Evolutionary conservation across 1,140 invertebrate genomes (phyloP), one percentile per base, ranked within the genome.

Genomic region (Arctopsyche grandis): DNA sequence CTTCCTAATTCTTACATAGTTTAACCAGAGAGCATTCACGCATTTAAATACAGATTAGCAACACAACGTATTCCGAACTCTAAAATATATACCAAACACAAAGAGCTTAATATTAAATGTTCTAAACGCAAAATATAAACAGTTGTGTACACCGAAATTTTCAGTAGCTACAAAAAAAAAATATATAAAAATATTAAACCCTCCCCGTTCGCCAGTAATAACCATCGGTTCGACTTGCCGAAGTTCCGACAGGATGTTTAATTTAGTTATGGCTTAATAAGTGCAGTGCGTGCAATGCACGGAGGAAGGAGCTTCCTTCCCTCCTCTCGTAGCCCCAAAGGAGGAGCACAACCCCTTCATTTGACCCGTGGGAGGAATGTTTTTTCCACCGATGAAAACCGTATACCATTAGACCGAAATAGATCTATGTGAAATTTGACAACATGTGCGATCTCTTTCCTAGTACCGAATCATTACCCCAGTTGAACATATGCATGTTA

Each of bases 341-440:
- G 56, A 60, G 19, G 14, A 19, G 21, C n/a, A 14, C 71, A 75
- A 66, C 71, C 38, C 29, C 71, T 66, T 71, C 66, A n/a, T 38
- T 69, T 43, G 70, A 74, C 66, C 78, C 78, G 78, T 79, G 78
- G 60, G 78, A 79, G 70, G 78, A 75, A 71, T 69, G 60, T 66
- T 79, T 79, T 77, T 77, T 63, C 38, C 74, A 5, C 12, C 4
- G 52, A 43, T 58, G 73, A 71, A 80, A 80, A 75, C n/a, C 56
- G 19, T 48, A 26, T 58, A 38, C 29, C 29, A 16, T 44, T 12
- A n/a, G n/a, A 80, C 79, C 9, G 46, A 80, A 80, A 80, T 80
- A 80, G 58, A 66, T 46, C 66, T 21, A 46, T 48, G 79, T 76
- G 75, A 80, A 76, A 75, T 75, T 75, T 79, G 21, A n/a, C 14